phyloP scores from a whole-genome alignment of 2,888 invertebrate genomes.

The Acronicta leporina region DNA sequence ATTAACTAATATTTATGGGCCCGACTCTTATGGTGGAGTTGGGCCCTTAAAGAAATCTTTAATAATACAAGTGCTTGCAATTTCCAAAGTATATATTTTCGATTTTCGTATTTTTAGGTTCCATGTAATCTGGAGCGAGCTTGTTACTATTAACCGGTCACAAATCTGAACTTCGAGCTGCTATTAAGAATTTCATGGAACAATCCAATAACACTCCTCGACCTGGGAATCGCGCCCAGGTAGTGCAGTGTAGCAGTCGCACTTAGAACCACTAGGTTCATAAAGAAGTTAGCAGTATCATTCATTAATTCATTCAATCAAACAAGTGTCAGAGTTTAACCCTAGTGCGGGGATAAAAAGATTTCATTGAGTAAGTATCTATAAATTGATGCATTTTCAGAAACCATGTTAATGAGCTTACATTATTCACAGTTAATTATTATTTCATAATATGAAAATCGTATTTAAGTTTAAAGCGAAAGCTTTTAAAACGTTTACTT shows the following conservation, averaged over 20 bases:
- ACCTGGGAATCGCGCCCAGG: no score
- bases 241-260: no score
- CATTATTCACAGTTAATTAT: not conserved
- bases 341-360: not conserved
- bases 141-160: no score
- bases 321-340: not conserved
- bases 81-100: not conserved
- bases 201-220: no score
- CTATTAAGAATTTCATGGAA: no score
- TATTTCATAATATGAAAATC: conserved; percentile 2
- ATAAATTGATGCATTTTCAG: no score
- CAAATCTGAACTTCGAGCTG: no score
- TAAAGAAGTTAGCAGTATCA: no score
- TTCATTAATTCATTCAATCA: not conserved
- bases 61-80: conserved; percentile 33
- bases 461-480: not conserved
- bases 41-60: conserved; percentile 39
- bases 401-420: not conserved
- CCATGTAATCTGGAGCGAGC: no score
- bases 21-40: conserved; percentile 36
- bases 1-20: conserved; percentile 62
- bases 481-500: conserved; percentile 1
- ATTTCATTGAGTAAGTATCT: not conserved
- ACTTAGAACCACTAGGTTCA: no score
- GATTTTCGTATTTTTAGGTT: no score